These are phyloP conservation scores for Aphrophora alni DNA, from an alignment of 2,888 invertebrate genomes.

Conservation along the genomic window DNA sequence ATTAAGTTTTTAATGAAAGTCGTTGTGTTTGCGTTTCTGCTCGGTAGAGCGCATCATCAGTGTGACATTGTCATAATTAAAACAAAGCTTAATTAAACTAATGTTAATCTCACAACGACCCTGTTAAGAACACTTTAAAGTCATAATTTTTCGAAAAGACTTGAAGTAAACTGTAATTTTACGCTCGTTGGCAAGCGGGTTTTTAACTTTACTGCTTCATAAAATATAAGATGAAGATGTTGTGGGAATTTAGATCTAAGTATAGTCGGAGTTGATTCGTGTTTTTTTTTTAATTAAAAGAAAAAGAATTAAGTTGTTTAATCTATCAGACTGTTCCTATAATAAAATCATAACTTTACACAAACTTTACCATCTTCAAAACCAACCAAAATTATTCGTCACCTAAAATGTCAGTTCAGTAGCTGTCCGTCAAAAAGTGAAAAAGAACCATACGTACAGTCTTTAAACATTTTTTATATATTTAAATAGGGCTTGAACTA, in stretches of 20 bases:
- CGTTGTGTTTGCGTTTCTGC: not conserved
- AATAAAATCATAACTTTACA: no score
- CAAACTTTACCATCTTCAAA: no score
- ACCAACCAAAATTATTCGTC: no score
- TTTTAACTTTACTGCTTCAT: slow-evolving; percentile 9
- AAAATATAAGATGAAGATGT: not conserved
- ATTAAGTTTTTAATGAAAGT: slow-evolving; percentile 1
- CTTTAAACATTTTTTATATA: no score
- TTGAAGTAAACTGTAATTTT: slow-evolving; percentile 1
- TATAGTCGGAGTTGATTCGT: not conserved
- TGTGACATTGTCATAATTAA: slow-evolving; percentile 1
- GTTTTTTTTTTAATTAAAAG: no score
- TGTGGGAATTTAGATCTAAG: not conserved
- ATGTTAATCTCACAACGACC: not conserved
- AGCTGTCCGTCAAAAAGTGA: no score
- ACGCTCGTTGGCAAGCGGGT: slow-evolving; percentile 2
- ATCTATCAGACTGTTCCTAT: no score
- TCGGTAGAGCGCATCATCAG: slow-evolving; percentile 5
- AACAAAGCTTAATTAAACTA: not conserved
- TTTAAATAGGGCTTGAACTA: no score
- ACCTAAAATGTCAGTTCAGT: no score
- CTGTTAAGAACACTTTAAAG: slow-evolving; percentile 1
- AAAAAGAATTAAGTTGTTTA: no score
- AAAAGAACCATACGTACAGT: no score
- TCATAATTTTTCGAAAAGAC: slow-evolving; percentile 9